A percentile compares a stretch with the other conserved stretches of the same genome.
Conservation (phyloP, 2,888 invertebrate species). For the Anthrax anthrax region DNA sequence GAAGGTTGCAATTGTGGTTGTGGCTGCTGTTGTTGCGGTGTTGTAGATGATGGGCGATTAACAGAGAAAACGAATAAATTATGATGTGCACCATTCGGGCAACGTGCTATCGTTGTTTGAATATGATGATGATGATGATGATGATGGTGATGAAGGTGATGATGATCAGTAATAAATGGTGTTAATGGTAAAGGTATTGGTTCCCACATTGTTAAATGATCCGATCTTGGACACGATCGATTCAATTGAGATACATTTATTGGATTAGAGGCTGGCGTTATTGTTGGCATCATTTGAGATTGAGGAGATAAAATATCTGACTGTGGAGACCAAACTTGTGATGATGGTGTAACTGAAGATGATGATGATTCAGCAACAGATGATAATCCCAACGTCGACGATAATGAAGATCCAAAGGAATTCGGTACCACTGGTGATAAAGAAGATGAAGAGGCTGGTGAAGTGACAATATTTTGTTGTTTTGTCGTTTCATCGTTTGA, state of each 20-base stretch:
- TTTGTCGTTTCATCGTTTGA: background rate
- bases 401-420: background rate
- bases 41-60: background rate
- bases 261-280: background rate
- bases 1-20: background rate
- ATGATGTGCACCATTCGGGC: slow-evolving; percentile 1
- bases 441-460: background rate
- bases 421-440: too few relatives aligned
- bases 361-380: too few relatives aligned
- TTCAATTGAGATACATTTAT: background rate
- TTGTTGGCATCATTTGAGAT: too few relatives aligned
- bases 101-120: slow-evolving; percentile 4
- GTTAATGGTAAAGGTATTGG: background rate
- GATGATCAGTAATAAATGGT: background rate
- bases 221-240: background rate
- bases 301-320: too few relatives aligned
- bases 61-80: slow-evolving; percentile 5
- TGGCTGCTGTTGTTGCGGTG: too few relatives aligned
- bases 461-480: background rate
- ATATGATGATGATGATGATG: slow-evolving; percentile 9
- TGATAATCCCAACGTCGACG: background rate
- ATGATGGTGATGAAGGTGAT: slow-evolving; percentile 4
- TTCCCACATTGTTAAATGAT: background rate
- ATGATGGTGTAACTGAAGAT: background rate
- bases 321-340: background rate